phyloP scores from a whole-genome alignment of 2,888 invertebrate species.

The Hemaris fuciformis region DNA sequence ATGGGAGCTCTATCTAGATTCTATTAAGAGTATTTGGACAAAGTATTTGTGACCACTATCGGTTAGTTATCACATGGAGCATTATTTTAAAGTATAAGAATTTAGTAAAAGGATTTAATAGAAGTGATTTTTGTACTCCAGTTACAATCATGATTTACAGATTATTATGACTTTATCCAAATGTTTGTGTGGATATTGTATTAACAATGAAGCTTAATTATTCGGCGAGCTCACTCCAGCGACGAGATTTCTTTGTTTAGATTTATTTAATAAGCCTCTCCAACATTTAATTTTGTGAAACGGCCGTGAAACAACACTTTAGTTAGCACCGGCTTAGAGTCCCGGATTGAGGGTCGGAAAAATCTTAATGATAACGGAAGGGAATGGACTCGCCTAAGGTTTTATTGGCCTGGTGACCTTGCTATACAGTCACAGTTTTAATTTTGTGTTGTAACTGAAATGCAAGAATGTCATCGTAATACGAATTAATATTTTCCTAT shows the following conservation, averaged over 20 bases:
- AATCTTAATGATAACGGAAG: background rate
- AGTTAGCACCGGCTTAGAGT: background rate
- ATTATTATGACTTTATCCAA: background rate
- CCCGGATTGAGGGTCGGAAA: background rate
- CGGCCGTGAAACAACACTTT: background rate
- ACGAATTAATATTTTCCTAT: too few species aligned
- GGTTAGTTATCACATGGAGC: background rate
- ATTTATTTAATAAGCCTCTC: background rate
- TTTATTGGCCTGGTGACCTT: background rate
- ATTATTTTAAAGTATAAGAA: background rate
- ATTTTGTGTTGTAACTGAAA: background rate
- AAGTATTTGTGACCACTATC: background rate
- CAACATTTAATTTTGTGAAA: background rate
- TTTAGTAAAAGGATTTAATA: background rate
- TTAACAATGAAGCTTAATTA: background rate
- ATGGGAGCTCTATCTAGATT: background rate
- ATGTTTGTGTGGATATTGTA: background rate
- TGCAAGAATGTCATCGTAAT: background rate
- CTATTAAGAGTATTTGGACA: background rate
- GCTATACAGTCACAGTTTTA: too few species aligned
- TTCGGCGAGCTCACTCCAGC: background rate
- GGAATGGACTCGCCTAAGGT: background rate
- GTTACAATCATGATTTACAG: background rate
- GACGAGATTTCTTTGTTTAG: background rate
- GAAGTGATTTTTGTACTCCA: too few species aligned